Evolutionary conservation across 30 jellyfish, hydroid and myxozoan genomes (phyloP).

Genomic region (Cassiopea andromeda): DNA sequence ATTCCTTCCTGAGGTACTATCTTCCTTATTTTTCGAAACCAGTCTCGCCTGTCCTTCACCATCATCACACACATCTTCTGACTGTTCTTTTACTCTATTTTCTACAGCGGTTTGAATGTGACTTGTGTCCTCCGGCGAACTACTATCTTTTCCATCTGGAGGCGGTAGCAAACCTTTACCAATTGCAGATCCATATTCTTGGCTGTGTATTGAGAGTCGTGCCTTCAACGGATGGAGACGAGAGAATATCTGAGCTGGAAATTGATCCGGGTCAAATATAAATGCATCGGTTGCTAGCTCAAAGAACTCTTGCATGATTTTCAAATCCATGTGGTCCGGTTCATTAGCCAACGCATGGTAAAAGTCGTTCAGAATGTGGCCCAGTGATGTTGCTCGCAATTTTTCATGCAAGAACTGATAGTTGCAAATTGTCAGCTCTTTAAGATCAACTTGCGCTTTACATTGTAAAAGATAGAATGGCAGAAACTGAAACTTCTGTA

Average conservation of each 20-base stretch:
- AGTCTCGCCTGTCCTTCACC: neutral
- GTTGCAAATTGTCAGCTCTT: slow-evolving; percentile 53
- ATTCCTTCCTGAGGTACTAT: neutral
- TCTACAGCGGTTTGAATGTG: neutral
- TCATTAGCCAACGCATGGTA: slow-evolving; percentile 27
- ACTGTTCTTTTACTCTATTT: neutral
- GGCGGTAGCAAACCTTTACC: slow-evolving; percentile 34
- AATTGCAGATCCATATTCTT: neutral
- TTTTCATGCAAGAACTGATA: slow-evolving; percentile 48
- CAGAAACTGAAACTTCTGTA: slow-evolving; percentile 44
- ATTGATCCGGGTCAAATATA: slow-evolving; percentile 69
- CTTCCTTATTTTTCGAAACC: neutral
- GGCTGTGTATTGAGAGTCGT: neutral
- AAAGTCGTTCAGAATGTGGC: slow-evolving; percentile 64
- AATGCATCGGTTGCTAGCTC: slow-evolving; percentile 70
- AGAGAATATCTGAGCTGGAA: slow-evolving; percentile 67
- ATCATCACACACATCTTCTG: neutral
- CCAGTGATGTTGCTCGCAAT: slow-evolving; percentile 60
- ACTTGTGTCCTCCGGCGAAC: slow-evolving; percentile 5
- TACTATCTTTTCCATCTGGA: slow-evolving; percentile 57
- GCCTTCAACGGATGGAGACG: slow-evolving; percentile 47
- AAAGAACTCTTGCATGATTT: slow-evolving; percentile 57
- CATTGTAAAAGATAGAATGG: slow-evolving; percentile 40
- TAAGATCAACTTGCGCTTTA: slow-evolving; percentile 12
- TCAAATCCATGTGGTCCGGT: slow-evolving; percentile 65